Conservation (phyloP, 92 coral and sea anemone species). For the Palythoa grandiflora region DNA sequence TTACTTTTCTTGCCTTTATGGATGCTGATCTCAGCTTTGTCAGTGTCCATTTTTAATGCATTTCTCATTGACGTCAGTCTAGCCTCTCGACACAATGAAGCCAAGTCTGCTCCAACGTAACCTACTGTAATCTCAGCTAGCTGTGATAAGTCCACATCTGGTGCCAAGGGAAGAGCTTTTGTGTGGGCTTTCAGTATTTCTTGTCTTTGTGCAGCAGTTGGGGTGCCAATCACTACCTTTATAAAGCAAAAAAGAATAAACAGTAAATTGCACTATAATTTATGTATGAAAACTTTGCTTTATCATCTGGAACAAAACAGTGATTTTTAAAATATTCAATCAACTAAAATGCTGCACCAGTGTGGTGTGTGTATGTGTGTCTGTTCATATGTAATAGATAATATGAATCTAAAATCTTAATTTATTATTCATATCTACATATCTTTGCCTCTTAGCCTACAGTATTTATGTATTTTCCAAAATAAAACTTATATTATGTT, state of each 20-base stretch:
- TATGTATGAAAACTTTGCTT: too few relatives aligned
- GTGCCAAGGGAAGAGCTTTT: constrained; percentile 58
- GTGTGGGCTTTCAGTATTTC: constrained; percentile 87
- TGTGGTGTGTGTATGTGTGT: too few relatives aligned
- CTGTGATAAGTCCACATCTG: constrained; percentile 80
- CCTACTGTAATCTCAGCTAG: constrained; percentile 89
- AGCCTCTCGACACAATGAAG: constrained; percentile 90
- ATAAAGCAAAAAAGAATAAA: background rate
- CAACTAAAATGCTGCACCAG: background rate
- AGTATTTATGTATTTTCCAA: too few relatives aligned
- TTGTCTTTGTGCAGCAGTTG: constrained; percentile 77
- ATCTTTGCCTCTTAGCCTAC: too few relatives aligned
- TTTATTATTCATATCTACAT: too few relatives aligned
- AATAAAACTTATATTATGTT: too few relatives aligned
- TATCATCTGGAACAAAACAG: background rate
- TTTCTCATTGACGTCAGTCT: constrained; percentile 76
- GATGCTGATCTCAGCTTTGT: background rate
- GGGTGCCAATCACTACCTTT: constrained; percentile 96
- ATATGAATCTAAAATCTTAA: too few relatives aligned
- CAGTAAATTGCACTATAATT: background rate
- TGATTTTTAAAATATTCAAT: background rate
- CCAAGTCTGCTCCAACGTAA: constrained; percentile 95
- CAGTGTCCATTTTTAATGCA: constrained; percentile 15
- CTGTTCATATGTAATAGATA: too few relatives aligned
- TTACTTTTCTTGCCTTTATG: background rate